phyloP scores from a whole-genome alignment of 1,140 invertebrate species.

The Helicorthomorpha holstii region DNA sequence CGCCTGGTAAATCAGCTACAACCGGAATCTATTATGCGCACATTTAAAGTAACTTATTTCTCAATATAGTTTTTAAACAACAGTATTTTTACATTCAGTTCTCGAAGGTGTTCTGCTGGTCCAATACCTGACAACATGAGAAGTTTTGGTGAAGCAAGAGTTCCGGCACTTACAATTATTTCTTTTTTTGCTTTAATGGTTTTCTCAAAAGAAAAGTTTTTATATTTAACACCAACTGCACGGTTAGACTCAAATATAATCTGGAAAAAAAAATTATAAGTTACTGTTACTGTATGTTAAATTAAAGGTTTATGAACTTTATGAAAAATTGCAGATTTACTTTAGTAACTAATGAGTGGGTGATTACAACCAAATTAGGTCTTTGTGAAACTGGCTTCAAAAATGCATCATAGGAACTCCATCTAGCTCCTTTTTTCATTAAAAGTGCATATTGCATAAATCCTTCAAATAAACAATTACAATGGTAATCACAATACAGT shows the following conservation, averaged over 20 bases:
- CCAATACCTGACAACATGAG: conserved; percentile 77
- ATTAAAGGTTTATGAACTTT: too few relatives aligned
- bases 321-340: too few relatives aligned
- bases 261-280: too few relatives aligned
- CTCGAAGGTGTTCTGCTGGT: conserved; percentile 48
- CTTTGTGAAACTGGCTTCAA: conserved; percentile 11
- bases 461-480: too few relatives aligned
- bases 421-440: conserved; percentile 10
- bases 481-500: too few relatives aligned
- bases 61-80: too few relatives aligned
- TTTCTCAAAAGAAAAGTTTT: conserved; percentile 20
- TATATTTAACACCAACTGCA: neutral
- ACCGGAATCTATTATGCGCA: conserved; percentile 2
- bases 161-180: conserved; percentile 58
- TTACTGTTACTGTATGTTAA: too few relatives aligned
- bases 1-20: too few relatives aligned
- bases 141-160: conserved; percentile 60
- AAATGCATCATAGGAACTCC: conserved; percentile 10
- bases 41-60: neutral
- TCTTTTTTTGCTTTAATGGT: conserved; percentile 50
- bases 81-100: conserved; percentile 38
- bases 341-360: conserved; percentile 30
- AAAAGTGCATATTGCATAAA: too few relatives aligned
- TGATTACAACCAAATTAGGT: conserved; percentile 42
- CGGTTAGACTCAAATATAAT: too few relatives aligned